These are phyloP conservation scores for Ondatra zibethicus DNA, from an alignment of 2,113 vertebrate species.

Conservation along the genomic window DNA sequence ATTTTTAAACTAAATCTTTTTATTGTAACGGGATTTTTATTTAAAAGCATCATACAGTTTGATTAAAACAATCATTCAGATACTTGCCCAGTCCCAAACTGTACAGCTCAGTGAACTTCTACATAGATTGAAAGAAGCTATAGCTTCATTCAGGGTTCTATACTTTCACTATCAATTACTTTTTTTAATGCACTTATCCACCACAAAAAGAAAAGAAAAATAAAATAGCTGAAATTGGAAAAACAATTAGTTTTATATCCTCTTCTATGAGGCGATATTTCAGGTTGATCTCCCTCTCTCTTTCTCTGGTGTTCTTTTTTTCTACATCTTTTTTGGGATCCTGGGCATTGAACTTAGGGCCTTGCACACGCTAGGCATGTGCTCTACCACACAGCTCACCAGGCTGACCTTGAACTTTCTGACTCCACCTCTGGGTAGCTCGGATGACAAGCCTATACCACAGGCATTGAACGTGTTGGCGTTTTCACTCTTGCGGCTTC, in stretches of 20 bases:
- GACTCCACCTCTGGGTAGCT: neutral
- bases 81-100: neutral
- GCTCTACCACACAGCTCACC: neutral
- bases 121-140: neutral
- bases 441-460: neutral
- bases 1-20: neutral
- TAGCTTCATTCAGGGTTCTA: neutral
- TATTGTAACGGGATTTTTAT: neutral
- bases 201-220: neutral
- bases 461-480: neutral
- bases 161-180: neutral
- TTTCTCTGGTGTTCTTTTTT: neutral
- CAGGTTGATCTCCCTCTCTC: neutral
- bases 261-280: neutral
- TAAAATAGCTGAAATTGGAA: neutral
- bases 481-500: neutral
- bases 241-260: neutral
- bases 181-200: neutral
- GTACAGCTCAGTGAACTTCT: neutral
- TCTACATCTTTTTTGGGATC: neutral
- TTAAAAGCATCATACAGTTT: neutral
- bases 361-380: neutral
- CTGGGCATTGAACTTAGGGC: neutral
- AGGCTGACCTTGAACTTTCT: neutral
- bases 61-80: neutral